phyloP scores from a whole-genome alignment of 2,797 vertebrate species.

The Arrhamphus sclerolepis region DNA sequence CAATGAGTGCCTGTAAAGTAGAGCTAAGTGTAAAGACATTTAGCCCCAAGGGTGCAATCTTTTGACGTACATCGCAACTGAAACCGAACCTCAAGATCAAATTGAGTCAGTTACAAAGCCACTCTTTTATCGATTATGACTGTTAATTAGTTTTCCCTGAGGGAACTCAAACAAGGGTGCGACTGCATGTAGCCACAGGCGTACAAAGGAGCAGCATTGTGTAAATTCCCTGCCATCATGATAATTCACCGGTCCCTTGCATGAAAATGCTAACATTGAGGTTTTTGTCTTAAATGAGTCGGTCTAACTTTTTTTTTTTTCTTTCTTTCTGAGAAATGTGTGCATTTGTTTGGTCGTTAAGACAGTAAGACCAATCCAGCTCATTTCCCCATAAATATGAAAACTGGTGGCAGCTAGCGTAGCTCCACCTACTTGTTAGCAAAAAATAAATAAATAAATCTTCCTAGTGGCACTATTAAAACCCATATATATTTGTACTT shows the following conservation, averaged over 20 bases:
- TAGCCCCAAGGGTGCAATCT: constrained; percentile 1
- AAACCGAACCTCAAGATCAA: constrained; percentile 46
- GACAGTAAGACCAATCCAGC: too few species aligned
- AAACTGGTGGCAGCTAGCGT: too few species aligned
- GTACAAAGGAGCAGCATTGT: constrained; percentile 17
- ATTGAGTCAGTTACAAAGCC: constrained; percentile 38
- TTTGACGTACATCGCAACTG: constrained; percentile 18
- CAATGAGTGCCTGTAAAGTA: constrained; percentile 16
- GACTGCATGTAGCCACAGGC: constrained; percentile 31
- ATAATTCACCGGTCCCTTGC: background rate
- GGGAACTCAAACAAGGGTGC: constrained; percentile 32
- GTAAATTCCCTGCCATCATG: constrained; percentile 20
- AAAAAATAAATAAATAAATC: too few species aligned
- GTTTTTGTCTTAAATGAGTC: background rate
- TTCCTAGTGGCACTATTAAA: too few species aligned
- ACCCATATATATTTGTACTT: too few species aligned
- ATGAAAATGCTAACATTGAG: background rate
- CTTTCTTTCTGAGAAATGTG: too few species aligned
- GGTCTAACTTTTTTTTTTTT: background rate
- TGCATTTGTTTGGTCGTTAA: too few species aligned
- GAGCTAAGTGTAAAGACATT: constrained; percentile 24
- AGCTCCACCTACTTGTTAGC: too few species aligned
- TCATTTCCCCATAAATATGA: too few species aligned
- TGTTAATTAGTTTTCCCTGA: constrained; percentile 50
- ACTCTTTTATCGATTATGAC: constrained; percentile 45